Base-by-base conservation (phyloP, 2,113 vertebrate genomes). In the western clawed frog (Xenopus tropicalis) region DNA sequence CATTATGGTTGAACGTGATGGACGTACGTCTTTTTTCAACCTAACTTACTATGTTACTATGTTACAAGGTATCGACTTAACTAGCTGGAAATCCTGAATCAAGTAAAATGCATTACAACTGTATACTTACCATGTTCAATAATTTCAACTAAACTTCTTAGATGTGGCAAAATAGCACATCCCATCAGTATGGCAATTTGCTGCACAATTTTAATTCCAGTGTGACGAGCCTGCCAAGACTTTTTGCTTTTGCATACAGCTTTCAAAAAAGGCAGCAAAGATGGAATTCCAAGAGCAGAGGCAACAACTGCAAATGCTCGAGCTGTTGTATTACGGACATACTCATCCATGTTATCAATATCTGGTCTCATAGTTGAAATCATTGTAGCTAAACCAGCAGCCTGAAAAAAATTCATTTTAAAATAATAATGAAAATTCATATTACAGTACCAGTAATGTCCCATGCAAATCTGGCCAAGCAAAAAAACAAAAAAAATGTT, bases 151-250 rank as follows among this genome's bases (percentile, higher is more conserved):
- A 99, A 88, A 85, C 97, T 98, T 80, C 97, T 93, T 20, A 99
- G 94, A 81, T 99, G 97, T 74, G 97, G 97, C 84, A 99, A 83
- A 79, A 99, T 99, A 66, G 97, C 97, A 74, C 97, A 99, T 78
- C 97, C 97, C 97, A 99, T 99, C 23, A 99, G 95, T 86, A 99
- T 99, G 79, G 97, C 97, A 61, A 99, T 99, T 86, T 99, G 97
- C 86, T 99, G 97, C 4, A 99, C 97, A 43, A 99, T 99, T 87
- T 99, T 99, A 87, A 99, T 99, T 81, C 97, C 97, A 0, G 97
- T 99, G 81, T 99, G 97, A 1, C 97, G 88, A 0, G 97, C 97
- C 79, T 99, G 97, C 97, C 97, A 99, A 5, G 97, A 98, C 67
- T 99, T 99, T 81, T 99, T 99, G 88, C 97, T 99, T 83, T 99